Evolutionary conservation across 2,797 vertebrate genomes (phyloP).

Genomic region (Rhinophrynus dorsalis): DNA sequence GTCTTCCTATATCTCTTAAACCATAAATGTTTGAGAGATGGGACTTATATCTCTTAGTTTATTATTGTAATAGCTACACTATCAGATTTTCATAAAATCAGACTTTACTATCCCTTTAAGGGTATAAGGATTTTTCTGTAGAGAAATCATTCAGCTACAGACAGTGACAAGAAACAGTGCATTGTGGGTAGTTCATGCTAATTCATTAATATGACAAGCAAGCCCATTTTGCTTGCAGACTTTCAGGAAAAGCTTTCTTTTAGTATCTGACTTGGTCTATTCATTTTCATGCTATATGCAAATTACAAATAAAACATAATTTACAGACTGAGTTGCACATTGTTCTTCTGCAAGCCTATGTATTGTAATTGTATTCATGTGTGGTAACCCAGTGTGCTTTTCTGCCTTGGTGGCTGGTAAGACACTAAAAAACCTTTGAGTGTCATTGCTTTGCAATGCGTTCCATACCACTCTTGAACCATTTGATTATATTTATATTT

Average conservation of each 20-base stretch:
- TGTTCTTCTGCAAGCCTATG: not conserved
- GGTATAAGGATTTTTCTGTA: too few relatives aligned
- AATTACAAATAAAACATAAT: not conserved
- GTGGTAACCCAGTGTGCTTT: constrained; percentile 13
- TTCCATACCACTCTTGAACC: not conserved
- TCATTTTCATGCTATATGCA: not conserved
- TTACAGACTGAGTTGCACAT: not conserved
- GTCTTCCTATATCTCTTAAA: too few relatives aligned
- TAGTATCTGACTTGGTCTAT: not conserved
- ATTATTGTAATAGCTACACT: too few relatives aligned
- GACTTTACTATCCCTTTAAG: too few relatives aligned
- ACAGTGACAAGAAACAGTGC: not conserved
- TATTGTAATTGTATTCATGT: constrained; percentile 7
- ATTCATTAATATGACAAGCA: not conserved
- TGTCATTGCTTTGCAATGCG: too few relatives aligned
- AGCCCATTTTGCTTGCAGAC: not conserved
- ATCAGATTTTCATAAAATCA: too few relatives aligned
- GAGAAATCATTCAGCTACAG: not conserved
- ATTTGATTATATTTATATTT: not conserved
- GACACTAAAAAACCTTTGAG: not conserved
- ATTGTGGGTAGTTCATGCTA: constrained; percentile 39
- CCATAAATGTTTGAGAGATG: too few relatives aligned
- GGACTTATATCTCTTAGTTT: too few relatives aligned
- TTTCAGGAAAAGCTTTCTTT: not conserved
- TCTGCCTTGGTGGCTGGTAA: not conserved